These are phyloP conservation scores for Teleogryllus oceanicus DNA, from an alignment of 2,888 invertebrate species.

Conservation along the genomic window DNA sequence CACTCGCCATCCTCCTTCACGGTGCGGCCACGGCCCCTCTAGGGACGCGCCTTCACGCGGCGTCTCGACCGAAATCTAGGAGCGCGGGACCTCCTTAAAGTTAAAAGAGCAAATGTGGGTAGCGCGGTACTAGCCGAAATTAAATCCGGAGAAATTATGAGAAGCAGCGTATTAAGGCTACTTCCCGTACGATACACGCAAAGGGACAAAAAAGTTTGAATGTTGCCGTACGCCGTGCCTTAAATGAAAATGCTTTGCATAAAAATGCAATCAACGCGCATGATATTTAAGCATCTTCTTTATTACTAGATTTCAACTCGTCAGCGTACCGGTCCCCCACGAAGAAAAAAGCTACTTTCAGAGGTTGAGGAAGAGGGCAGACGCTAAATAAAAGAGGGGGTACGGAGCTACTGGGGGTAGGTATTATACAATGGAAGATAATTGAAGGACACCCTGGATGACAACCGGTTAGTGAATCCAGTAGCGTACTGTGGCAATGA, in stretches of 20 bases:
- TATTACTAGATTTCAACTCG: neutral
- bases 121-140: neutral
- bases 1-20: neutral
- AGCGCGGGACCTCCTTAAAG: neutral
- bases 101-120: conserved; percentile 11
- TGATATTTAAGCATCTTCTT: conserved; percentile 6
- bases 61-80: neutral
- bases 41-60: neutral
- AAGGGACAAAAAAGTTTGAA: neutral
- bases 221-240: neutral
- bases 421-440: no score
- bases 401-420: no score
- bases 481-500: no score
- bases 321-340: no score
- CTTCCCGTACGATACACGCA: neutral
- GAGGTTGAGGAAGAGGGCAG: no score
- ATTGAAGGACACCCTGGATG: no score
- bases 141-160: neutral
- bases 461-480: no score
- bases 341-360: no score
- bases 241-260: neutral
- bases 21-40: neutral
- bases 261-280: neutral
- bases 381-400: no score
- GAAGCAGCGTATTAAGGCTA: neutral